Conservation (phyloP, 2,888 invertebrate species). For the Euzophera pinguis region DNA sequence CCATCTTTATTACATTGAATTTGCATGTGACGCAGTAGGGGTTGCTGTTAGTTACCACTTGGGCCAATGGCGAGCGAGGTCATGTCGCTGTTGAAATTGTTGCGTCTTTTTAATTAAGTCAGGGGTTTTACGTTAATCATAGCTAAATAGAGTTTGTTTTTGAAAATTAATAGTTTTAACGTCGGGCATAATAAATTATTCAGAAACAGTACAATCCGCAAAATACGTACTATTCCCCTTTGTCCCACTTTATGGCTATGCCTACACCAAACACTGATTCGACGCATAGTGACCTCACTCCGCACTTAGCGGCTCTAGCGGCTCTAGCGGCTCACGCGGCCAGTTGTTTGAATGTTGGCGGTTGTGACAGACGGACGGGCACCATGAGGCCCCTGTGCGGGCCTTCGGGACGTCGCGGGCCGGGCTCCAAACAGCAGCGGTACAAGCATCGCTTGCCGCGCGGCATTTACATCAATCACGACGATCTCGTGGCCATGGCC, state of each 20-base stretch:
- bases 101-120: too few relatives aligned
- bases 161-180: too few relatives aligned
- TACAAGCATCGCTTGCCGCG: slow-evolving; percentile 94
- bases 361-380: slow-evolving; percentile 87
- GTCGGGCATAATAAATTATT: too few relatives aligned
- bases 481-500: slow-evolving; percentile 96
- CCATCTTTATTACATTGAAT: slow-evolving; percentile 16
- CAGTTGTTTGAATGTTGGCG: slow-evolving; percentile 56
- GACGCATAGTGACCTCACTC: too few relatives aligned
- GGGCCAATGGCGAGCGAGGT: background rate
- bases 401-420: slow-evolving; percentile 80
- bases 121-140: too few relatives aligned
- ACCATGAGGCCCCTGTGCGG: slow-evolving; percentile 89
- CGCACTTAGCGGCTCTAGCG: background rate
- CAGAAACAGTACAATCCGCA: too few relatives aligned
- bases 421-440: slow-evolving; percentile 71
- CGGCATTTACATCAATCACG: slow-evolving; percentile 98
- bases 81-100: background rate
- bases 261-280: too few relatives aligned
- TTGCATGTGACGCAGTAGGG: background rate
- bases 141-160: too few relatives aligned
- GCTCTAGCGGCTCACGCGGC: background rate
- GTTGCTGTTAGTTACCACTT: background rate
- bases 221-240: too few relatives aligned
- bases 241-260: too few relatives aligned